These are phyloP conservation scores for Steinernema khuongi DNA, from an alignment of 1,140 invertebrate species.

Conservation along the genomic window DNA sequence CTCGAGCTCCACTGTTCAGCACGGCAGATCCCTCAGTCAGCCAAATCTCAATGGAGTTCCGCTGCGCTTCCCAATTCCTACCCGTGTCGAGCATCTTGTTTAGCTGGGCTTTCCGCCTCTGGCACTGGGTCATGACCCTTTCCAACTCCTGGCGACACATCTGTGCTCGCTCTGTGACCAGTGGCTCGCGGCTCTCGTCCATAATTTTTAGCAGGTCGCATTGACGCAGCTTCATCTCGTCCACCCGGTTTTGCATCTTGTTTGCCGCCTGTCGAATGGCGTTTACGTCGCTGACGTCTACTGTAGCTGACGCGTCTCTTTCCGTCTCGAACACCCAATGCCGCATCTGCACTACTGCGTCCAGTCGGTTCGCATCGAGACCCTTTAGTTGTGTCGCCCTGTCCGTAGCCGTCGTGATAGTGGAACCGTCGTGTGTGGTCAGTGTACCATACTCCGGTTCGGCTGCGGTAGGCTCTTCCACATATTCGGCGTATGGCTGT, in stretches of 20 bases:
- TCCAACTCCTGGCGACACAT: conserved; percentile 45
- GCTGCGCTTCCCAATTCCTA: conserved; percentile 42
- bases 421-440: neutral
- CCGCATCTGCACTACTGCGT: conserved; percentile 46
- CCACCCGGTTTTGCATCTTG: conserved; percentile 33
- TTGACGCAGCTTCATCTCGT: conserved; percentile 39
- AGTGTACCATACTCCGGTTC: neutral
- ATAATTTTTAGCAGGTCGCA: conserved; percentile 41
- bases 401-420: neutral
- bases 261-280: neutral
- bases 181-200: conserved; percentile 36
- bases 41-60: conserved; percentile 40
- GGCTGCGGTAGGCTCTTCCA: neutral
- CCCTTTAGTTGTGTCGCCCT: neutral
- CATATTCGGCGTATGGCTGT: neutral
- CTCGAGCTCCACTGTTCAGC: conserved; percentile 15
- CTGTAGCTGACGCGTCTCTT: conserved; percentile 48
- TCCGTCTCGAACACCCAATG: conserved; percentile 51
- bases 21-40: conserved; percentile 36
- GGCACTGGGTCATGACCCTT: conserved; percentile 33
- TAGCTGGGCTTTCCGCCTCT: conserved; percentile 39
- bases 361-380: conserved; percentile 15
- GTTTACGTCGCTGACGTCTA: conserved; percentile 43
- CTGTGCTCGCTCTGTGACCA: conserved; percentile 42
- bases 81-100: conserved; percentile 40